Evolutionary conservation across 1,140 invertebrate species (phyloP).

Genomic region (Drosophila paulistorum): DNA sequence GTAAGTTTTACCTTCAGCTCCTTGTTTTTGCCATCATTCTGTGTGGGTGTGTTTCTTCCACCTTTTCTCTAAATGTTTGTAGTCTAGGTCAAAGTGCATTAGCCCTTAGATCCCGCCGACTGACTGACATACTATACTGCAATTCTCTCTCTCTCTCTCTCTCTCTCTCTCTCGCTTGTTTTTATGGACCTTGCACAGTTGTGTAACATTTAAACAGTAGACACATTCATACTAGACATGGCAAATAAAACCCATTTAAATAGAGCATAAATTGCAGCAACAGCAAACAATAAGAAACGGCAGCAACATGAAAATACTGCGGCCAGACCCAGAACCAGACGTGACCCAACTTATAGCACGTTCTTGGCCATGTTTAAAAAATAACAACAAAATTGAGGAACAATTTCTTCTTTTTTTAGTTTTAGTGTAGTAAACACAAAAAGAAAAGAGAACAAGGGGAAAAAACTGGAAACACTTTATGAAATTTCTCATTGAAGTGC

Average conservation of each 20-base stretch:
- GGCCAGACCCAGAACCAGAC: slow-evolving; percentile 51
- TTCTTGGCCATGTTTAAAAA: slow-evolving; percentile 23
- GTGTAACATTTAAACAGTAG: slow-evolving; percentile 60
- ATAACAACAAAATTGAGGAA: slow-evolving; percentile 33
- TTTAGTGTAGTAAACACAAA: slow-evolving; percentile 9
- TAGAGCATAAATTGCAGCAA: slow-evolving; percentile 72
- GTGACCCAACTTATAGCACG: slow-evolving; percentile 71
- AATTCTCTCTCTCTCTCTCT: slow-evolving; percentile 16
- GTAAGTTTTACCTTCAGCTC: neutral
- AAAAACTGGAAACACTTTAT: slow-evolving; percentile 62
- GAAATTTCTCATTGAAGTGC: slow-evolving; percentile 74
- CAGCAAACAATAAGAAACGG: slow-evolving; percentile 17
- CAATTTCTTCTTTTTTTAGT: slow-evolving; percentile 1
- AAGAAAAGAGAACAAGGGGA: slow-evolving; percentile 15
- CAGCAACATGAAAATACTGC: slow-evolving; percentile 16
- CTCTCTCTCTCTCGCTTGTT: slow-evolving; percentile 26
- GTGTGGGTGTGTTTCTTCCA: neutral
- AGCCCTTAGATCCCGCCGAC: slow-evolving; percentile 66
- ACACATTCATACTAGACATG: slow-evolving; percentile 41
- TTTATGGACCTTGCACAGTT: slow-evolving; percentile 57
- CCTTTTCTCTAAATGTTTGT: neutral
- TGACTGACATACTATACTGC: slow-evolving; percentile 12
- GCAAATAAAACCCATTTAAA: slow-evolving; percentile 71
- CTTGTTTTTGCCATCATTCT: neutral
- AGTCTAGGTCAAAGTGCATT: slow-evolving; percentile 67